Evolutionary conservation across 2,888 invertebrate species (phyloP).

Genomic region (Serripes groenlandicus): DNA sequence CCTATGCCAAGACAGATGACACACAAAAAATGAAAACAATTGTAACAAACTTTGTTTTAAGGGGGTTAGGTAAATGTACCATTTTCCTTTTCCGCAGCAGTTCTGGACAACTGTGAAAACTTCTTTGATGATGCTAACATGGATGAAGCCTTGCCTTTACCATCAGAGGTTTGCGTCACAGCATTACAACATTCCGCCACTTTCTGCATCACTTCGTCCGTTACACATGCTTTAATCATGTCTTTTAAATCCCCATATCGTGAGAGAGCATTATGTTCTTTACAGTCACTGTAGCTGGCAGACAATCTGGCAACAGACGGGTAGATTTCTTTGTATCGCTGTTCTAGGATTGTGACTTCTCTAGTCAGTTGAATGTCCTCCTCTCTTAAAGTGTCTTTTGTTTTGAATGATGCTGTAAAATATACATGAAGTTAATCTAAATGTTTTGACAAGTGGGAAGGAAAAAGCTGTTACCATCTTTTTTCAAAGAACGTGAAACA

Average conservation of each 20-base stretch:
- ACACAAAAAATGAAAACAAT: too few species aligned
- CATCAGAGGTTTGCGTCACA: slow-evolving; percentile 16
- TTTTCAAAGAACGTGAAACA: too few species aligned
- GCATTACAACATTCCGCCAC: slow-evolving; percentile 42
- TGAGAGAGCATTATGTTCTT: slow-evolving; percentile 53
- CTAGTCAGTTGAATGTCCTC: slow-evolving; percentile 59
- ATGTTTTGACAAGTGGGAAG: too few species aligned
- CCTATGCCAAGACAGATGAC: too few species aligned
- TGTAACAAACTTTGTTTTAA: too few species aligned
- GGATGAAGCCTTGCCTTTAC: slow-evolving; percentile 50
- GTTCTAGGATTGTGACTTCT: slow-evolving; percentile 36
- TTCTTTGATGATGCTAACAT: slow-evolving; percentile 52
- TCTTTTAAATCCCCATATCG: slow-evolving; percentile 62
- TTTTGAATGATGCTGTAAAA: slow-evolving; percentile 51
- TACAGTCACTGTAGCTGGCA: slow-evolving; percentile 48
- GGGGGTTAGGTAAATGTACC: slow-evolving; percentile 30
- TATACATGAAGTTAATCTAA: neutral
- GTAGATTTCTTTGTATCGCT: slow-evolving; percentile 52
- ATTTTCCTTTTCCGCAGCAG: slow-evolving; percentile 34
- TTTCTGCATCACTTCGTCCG: slow-evolving; percentile 57
- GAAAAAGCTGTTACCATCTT: too few species aligned
- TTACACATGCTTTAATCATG: slow-evolving; percentile 64
- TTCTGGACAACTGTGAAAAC: slow-evolving; percentile 26
- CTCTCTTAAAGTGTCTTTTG: slow-evolving; percentile 59
- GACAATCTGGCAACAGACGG: slow-evolving; percentile 46